Conservation (phyloP, 37 sponge, comb jelly and placozoan genomes). For the Ephydatia muelleri region DNA sequence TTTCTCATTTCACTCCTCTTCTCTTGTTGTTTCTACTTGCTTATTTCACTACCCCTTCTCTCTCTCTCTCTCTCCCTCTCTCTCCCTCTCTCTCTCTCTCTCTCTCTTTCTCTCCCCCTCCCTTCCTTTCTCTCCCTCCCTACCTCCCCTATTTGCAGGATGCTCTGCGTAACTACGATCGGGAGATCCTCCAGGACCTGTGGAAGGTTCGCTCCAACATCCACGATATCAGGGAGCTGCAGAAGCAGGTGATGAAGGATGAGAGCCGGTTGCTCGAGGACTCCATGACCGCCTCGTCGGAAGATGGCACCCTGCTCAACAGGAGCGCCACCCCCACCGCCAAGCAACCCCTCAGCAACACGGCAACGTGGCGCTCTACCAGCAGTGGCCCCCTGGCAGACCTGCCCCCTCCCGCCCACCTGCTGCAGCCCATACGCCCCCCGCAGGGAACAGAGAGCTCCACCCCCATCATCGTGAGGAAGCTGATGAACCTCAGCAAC, state of each 20-base stretch:
- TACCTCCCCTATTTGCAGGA: not conserved
- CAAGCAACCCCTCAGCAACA: not conserved
- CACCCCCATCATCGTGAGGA: not conserved
- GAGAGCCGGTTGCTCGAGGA: constrained; percentile 28
- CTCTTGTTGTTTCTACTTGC: not conserved
- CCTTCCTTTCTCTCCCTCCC: not conserved
- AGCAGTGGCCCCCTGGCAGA: not conserved
- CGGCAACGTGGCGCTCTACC: not conserved
- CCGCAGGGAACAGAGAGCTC: not conserved
- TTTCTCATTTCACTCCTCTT: too few relatives aligned
- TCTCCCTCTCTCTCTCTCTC: constrained; percentile 13
- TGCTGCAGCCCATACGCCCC: not conserved
- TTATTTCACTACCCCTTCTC: not conserved
- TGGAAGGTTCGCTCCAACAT: constrained; percentile 36
- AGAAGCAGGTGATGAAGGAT: constrained; percentile 20
- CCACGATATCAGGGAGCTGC: constrained; percentile 23
- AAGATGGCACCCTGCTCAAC: not conserved
- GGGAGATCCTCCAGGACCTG: constrained; percentile 55
- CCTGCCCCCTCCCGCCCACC: constrained; percentile 16
- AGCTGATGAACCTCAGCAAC: not conserved
- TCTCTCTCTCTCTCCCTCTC: not conserved
- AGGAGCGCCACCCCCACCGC: not conserved
- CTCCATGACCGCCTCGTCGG: not conserved
- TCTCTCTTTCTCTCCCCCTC: constrained; percentile 8
- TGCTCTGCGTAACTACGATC: constrained; percentile 33